phyloP scores from a whole-genome alignment of 1,140 invertebrate species.

The Delia radicum region DNA sequence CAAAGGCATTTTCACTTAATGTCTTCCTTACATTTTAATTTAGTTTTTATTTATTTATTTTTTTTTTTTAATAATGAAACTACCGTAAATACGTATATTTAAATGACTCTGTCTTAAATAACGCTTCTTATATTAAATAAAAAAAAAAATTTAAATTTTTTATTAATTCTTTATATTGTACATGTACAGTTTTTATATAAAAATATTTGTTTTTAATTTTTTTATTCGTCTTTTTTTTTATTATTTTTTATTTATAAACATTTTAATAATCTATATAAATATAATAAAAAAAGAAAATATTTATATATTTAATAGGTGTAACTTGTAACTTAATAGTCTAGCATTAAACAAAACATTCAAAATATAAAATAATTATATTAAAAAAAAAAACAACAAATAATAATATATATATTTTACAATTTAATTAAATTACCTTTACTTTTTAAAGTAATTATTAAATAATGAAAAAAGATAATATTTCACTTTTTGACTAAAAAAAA shows the following conservation, averaged over 20 bases:
- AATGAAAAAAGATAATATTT: conserved; percentile 4
- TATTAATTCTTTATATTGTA: conserved; percentile 1
- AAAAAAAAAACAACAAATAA: conserved; percentile 2
- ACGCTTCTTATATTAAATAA: conserved; percentile 2
- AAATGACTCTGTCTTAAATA: conserved; percentile 12
- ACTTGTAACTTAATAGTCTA: conserved; percentile 27
- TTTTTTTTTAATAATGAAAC: not conserved
- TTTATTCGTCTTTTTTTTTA: not conserved
- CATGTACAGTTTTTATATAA: not conserved
- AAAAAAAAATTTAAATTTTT: not conserved
- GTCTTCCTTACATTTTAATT: not conserved
- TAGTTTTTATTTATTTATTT: not conserved
- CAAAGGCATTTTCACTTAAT: not conserved
- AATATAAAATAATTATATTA: conserved; percentile 6
- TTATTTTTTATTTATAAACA: conserved; percentile 9
- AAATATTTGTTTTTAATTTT: not conserved
- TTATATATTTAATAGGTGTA: conserved; percentile 43
- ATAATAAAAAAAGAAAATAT: conserved; percentile 34
- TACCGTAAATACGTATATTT: conserved; percentile 19
- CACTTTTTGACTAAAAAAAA: conserved; percentile 3
- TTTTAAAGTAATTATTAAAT: conserved; percentile 10
- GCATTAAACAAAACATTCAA: conserved; percentile 9
- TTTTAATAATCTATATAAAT: conserved; percentile 18
- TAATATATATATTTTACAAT: conserved; percentile 14
- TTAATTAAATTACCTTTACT: conserved; percentile 1